Evolutionary conservation across 2,797 vertebrate species (phyloP).

Genomic region (Pseudochirops cupreus): DNA sequence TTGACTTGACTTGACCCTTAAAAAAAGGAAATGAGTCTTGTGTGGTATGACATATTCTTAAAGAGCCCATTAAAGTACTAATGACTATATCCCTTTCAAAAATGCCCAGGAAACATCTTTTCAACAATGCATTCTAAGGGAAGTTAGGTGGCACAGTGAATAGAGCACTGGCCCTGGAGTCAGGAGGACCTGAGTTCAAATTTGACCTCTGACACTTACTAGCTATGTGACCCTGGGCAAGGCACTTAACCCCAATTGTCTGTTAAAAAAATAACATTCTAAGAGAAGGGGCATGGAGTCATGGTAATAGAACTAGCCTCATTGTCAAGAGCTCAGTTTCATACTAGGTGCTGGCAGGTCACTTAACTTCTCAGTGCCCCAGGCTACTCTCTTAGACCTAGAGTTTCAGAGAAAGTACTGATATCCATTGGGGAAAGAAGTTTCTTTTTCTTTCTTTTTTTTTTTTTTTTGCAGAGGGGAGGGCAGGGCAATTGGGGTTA

Average conservation of each 20-base stretch:
- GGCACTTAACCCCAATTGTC: background rate
- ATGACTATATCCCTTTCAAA: background rate
- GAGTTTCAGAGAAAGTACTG: background rate
- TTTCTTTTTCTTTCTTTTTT: no score
- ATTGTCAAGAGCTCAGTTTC: background rate
- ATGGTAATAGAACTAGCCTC: background rate
- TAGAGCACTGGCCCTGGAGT: no score
- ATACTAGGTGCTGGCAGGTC: background rate
- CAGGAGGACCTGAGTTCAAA: no score
- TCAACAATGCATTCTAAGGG: background rate
- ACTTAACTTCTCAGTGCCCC: background rate
- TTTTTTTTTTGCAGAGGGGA: no score
- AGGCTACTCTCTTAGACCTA: background rate
- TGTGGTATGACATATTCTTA: background rate
- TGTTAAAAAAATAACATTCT: background rate
- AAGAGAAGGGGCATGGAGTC: background rate
- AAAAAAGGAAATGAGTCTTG: background rate
- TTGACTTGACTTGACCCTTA: background rate
- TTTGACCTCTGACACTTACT: background rate
- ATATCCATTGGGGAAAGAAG: background rate
- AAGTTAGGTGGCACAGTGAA: no score
- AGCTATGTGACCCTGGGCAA: background rate
- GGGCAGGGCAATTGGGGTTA: no score
- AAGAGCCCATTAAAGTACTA: background rate
- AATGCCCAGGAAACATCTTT: background rate